These are phyloP conservation scores for Orthonyx spaldingii DNA, from an alignment of 2,113 vertebrate species.

Conservation along the genomic window DNA sequence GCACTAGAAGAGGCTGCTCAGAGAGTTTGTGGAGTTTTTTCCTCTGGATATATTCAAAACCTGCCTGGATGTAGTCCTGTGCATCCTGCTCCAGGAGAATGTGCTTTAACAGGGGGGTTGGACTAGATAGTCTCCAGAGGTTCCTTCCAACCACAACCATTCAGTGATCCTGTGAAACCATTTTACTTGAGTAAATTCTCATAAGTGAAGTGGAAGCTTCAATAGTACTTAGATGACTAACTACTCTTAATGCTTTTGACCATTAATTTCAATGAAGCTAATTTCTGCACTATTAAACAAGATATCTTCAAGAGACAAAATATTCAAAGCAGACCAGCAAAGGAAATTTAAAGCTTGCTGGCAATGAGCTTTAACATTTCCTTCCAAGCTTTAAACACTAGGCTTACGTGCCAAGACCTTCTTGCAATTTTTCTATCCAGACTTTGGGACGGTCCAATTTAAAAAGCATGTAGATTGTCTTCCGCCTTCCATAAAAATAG, in stretches of 20 bases:
- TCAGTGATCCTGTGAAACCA: background rate
- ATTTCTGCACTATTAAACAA: background rate
- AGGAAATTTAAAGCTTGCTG: background rate
- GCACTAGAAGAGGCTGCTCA: background rate
- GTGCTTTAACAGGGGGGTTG: background rate
- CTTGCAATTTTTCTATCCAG: background rate
- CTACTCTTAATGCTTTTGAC: background rate
- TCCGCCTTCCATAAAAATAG: background rate
- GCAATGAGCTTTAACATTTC: background rate
- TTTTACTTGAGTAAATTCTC: background rate
- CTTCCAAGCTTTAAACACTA: background rate
- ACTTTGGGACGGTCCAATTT: background rate
- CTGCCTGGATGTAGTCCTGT: background rate
- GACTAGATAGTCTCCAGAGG: background rate
- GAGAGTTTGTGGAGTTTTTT: background rate
- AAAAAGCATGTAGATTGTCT: background rate
- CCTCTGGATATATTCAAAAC: background rate
- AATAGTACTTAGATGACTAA: background rate
- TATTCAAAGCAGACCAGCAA: background rate
- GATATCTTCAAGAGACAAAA: background rate
- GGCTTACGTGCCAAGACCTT: background rate
- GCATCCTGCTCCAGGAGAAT: background rate
- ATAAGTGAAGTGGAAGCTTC: background rate
- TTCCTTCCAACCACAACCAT: background rate
- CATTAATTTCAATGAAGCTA: background rate